Evolutionary conservation across 2,888 invertebrate genomes (phyloP), one percentile per base, ranked within the genome.

Genomic region (Fragum sueziense): DNA sequence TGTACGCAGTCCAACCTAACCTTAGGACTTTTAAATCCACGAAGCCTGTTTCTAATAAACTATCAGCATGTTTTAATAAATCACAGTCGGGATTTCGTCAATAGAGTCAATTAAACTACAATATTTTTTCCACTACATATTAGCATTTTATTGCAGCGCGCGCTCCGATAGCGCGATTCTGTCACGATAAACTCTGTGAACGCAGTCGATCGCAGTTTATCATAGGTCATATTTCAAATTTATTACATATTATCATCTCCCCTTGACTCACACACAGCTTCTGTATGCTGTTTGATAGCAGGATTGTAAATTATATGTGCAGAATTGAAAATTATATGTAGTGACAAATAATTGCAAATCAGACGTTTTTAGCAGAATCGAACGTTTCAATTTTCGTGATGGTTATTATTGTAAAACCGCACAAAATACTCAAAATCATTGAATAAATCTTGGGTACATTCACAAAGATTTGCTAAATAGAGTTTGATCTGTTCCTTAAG

Each of bases 121-220:
- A 73, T 78, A 67, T 54, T 37, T 62, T 70, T 74, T 70, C 70
- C 73, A 72, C 70, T 70, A 47, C 78, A 74, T 74, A 74, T 78
- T 74, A 70, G n/a, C 70, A 47, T 74, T 78, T 78, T 78, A 78
- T 47, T 33, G 54, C 37, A 31, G 25, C 31, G 34, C 22, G 34
- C 70, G 70, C 70, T 70, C 70, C 4, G n/a, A 57, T 33, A 33
- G 54, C 52, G 34, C 41, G 72, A 72, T 72, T 41, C 47, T 61
- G 72, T 47, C 72, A 41, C 29, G 79, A 79, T 79, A 79, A 71
- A 47, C 54, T 68, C 72, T 3, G 17, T n/a, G 47, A 22, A 59
- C 71, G 71, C 67, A 52, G 68, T 75, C 67, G 59, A 37, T 20
- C 67, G 25, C 41, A 25, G 52, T 51, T 67, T 75, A 79, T 71